Base-by-base conservation (phyloP, 64 coral and sea anemone species). In the Montipora cactus region DNA sequence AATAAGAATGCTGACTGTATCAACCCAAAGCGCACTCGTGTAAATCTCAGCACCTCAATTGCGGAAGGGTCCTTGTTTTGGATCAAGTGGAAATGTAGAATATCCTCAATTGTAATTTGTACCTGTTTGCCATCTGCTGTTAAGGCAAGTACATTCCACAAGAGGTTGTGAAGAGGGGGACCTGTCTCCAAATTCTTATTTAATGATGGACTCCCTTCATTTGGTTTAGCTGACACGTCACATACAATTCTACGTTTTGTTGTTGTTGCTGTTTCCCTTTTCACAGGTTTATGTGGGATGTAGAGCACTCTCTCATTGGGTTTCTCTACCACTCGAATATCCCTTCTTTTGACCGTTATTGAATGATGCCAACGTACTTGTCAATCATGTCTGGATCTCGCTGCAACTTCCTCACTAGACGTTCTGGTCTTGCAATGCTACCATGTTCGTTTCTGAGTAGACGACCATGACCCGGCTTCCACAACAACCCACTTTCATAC, bases 111-210 rank as follows among this genome's bases (percentile, higher is more conserved):
- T 21, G 25, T 44, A 8, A 87, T 74, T 7, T 74, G 69, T 13
- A 93, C 28, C 49, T 79, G 74, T 12, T 88, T 85, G 6, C 87
- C 13, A 16, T 93, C 91, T 48, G 67, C 91, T 1, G 70, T 73
- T 44, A 93, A 51, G 6, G 58, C 25, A 37, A 78, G 15, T 0
- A 93, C 66, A 46, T 93, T 59, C 44, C 49, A 75, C 12, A 93
- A 13, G 15, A 61, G 53, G 14, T 79, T 77, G 19, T 93, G 83
- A 15, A 93, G 64, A 49, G 84, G 92, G 2, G 92, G 92, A 0
- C 92, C 75, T 1, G 84, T 81, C 16, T 93, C 83, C 55, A 93
- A 67, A 52, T 84, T 88, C 2, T 93, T 76, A 9, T 93, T 93
- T 14, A 92, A 44, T 59, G 83, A 87, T 8, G 59, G 23, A n/a